Conservation (phyloP, 2,113 vertebrate genomes). For the Pituophis catenifer region DNA sequence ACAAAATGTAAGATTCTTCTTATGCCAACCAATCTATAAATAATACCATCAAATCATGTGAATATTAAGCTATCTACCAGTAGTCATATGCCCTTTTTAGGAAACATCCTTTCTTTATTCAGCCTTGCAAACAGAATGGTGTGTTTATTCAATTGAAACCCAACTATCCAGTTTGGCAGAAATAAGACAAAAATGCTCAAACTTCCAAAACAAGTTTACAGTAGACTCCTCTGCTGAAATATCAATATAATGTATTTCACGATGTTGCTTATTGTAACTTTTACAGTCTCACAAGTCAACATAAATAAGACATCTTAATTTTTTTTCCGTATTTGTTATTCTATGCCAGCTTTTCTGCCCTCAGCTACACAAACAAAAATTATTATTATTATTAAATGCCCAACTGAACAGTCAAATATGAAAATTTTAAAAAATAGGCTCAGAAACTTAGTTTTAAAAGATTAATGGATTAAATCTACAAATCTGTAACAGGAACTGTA, state of each 20-base stretch:
- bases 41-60: constrained; percentile 21
- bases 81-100: constrained; percentile 25
- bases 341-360: not conserved
- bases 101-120: constrained; percentile 29
- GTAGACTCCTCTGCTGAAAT: not conserved
- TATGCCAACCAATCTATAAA: constrained; percentile 26
- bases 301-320: not conserved
- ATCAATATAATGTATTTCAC: not conserved
- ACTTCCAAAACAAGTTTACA: not conserved
- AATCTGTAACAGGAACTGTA: not conserved
- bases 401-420: not conserved
- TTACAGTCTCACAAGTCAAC: not conserved
- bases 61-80: constrained; percentile 3
- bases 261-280: not conserved
- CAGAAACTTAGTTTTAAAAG: not conserved
- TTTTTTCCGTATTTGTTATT: not conserved
- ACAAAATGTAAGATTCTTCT: constrained; percentile 1
- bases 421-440: not conserved
- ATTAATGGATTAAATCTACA: not conserved
- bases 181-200: not conserved
- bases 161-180: constrained; percentile 18
- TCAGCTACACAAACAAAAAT: not conserved
- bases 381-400: not conserved
- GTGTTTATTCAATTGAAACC: constrained; percentile 22
- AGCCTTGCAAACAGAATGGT: not conserved